Percentiles rank a stretch among this genome's conserved stretches.
phyloP scores from a whole-genome alignment of 2,797 vertebrate species.

The Hippopotamyrus pictus region DNA sequence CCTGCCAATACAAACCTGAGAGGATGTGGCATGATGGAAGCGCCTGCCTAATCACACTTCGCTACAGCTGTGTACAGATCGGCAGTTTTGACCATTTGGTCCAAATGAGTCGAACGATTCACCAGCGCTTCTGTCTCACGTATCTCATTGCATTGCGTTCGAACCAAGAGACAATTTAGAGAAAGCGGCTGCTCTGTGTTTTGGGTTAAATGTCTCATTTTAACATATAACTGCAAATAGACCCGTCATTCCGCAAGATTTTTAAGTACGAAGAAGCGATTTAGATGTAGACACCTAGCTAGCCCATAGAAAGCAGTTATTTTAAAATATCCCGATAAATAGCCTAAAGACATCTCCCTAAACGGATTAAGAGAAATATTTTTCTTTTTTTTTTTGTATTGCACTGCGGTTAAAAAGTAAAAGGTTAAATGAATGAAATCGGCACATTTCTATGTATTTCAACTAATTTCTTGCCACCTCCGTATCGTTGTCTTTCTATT shows the following conservation, averaged over 20 bases:
- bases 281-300: background rate
- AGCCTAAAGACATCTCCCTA: background rate
- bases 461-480: background rate
- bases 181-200: background rate
- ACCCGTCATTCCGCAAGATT: background rate
- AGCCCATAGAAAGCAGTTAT: background rate
- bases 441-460: background rate
- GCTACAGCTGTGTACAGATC: background rate
- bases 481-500: background rate
- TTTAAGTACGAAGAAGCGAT: background rate
- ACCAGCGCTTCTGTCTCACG: background rate
- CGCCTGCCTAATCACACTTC: background rate
- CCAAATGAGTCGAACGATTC: background rate
- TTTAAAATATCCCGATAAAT: background rate
- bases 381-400: background rate
- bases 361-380: background rate
- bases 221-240: background rate
- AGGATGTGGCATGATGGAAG: background rate
- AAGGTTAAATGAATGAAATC: constrained; percentile 13
- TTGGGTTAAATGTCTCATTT: background rate
- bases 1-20: background rate
- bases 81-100: background rate
- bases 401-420: background rate
- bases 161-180: background rate
- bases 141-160: background rate